phyloP scores from a whole-genome alignment of 2,113 vertebrate genomes.

The Gadus macrocephalus region DNA sequence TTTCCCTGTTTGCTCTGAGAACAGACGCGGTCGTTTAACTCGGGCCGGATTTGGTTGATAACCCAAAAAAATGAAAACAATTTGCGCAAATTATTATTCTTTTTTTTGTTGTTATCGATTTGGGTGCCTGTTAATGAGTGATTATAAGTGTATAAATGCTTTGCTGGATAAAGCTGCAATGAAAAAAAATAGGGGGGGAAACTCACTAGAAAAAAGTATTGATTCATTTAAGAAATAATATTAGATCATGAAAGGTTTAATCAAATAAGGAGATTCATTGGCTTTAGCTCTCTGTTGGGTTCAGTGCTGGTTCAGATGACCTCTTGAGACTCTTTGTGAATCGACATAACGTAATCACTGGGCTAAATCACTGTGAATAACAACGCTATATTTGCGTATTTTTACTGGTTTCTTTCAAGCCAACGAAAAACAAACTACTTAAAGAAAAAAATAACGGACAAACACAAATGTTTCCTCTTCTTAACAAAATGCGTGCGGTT shows the following conservation, averaged over 20 bases:
- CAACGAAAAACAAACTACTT: background rate
- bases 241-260: constrained; percentile 7
- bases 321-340: background rate
- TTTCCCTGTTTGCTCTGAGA: constrained; percentile 21
- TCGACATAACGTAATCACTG: background rate
- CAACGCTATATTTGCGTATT: no score
- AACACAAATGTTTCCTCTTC: background rate
- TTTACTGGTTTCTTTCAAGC: background rate
- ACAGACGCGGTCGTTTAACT: background rate
- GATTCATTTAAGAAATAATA: no score
- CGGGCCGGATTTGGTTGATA: no score
- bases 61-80: no score
- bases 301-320: background rate
- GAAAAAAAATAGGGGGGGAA: no score
- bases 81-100: no score
- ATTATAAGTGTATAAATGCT: no score
- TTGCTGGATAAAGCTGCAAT: no score
- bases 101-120: no score
- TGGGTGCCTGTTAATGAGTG: no score
- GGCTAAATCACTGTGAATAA: no score
- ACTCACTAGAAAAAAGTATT: no score
- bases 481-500: background rate
- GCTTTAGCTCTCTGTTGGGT: background rate
- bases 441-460: background rate
- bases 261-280: background rate